Conservation (phyloP, 2,113 vertebrate species). For the Perognathus longimembris region DNA sequence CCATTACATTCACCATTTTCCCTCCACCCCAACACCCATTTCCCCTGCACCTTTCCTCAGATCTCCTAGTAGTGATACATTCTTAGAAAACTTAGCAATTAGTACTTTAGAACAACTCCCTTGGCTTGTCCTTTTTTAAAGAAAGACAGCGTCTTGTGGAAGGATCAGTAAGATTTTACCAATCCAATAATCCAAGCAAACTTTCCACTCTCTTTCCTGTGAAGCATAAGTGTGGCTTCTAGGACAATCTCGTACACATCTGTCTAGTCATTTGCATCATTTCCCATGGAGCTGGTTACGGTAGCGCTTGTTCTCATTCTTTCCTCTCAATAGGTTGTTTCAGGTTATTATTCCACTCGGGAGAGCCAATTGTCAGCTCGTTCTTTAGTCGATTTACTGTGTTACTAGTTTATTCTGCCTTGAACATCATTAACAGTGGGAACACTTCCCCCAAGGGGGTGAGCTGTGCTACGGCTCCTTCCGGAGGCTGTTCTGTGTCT, state of each 20-base stretch:
- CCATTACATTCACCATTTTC: neutral
- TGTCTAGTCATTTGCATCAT: neutral
- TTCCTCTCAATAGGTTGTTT: neutral
- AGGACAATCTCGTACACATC: neutral
- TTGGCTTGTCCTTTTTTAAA: conserved; percentile 5
- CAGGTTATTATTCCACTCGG: neutral
- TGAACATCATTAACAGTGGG: neutral
- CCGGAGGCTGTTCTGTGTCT: neutral
- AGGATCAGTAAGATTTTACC: neutral
- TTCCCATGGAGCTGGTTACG: neutral
- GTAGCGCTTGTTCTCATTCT: neutral
- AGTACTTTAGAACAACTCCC: neutral
- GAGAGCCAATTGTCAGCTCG: neutral
- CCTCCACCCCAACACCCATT: neutral
- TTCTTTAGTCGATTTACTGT: neutral
- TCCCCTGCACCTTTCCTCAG: neutral
- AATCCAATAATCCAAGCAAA: neutral
- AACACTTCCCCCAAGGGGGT: neutral
- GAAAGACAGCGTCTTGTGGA: neutral
- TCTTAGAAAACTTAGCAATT: conserved; percentile 28
- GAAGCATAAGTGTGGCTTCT: neutral
- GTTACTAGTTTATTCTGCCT: neutral
- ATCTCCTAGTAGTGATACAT: neutral
- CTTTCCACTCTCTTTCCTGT: neutral
- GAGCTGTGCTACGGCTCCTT: neutral